Conservation (phyloP, 2,113 vertebrate species). For the Sminthopsis crassicaudata region DNA sequence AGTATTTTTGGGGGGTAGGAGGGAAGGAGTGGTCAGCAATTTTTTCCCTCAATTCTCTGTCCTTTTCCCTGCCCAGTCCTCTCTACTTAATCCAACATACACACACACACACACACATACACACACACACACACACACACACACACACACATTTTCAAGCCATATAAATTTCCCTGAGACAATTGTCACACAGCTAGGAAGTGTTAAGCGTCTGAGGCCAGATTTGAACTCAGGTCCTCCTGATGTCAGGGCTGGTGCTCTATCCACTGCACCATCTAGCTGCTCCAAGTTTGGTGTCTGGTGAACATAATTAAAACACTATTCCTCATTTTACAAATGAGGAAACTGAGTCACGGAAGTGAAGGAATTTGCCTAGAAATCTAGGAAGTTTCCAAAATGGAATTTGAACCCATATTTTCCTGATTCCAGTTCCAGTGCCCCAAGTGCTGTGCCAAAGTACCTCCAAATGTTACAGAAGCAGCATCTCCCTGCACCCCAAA, state of each 20-base stretch:
- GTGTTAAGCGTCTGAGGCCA: too few species aligned
- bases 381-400: background rate
- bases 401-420: background rate
- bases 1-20: conserved; percentile 1
- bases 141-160: conserved; percentile 29
- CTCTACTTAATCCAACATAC: conserved; percentile 16
- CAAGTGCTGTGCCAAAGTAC: background rate
- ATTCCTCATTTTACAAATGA: background rate
- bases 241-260: too few species aligned
- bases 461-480: background rate
- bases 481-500: background rate
- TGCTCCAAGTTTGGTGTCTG: background rate
- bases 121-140: background rate
- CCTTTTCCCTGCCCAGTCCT: background rate
- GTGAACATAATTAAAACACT: background rate
- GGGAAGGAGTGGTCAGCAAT: background rate
- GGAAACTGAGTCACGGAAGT: background rate
- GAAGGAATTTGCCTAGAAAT: background rate
- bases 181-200: too few species aligned
- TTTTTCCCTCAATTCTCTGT: conserved; percentile 37
- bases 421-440: background rate
- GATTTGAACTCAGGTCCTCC: too few species aligned
- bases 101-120: background rate
- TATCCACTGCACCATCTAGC: too few species aligned
- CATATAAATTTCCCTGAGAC: background rate